phyloP scores from a whole-genome alignment of 2,888 invertebrate species.

The Choristoneura rosaceana region DNA sequence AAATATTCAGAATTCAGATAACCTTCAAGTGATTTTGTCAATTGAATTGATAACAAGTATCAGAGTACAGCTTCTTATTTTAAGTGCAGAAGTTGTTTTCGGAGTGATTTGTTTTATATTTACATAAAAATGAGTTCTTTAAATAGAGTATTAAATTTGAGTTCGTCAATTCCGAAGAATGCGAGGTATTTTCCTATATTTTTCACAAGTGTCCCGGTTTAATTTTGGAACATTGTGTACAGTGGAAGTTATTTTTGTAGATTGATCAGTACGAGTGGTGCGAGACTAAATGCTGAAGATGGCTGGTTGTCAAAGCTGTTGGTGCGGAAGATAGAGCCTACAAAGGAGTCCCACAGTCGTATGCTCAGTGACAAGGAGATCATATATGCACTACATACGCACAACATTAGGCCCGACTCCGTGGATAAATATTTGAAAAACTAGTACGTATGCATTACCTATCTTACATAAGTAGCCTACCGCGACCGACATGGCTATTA shows the following conservation, averaged over 20 bases:
- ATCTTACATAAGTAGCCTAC: slow-evolving; percentile 49
- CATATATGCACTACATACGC: slow-evolving; percentile 97
- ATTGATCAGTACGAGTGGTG: slow-evolving; percentile 72
- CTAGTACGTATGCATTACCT: slow-evolving; percentile 89
- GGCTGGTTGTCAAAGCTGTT: slow-evolving; percentile 96
- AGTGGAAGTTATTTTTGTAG: slow-evolving; percentile 68
- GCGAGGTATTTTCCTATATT: slow-evolving; percentile 63
- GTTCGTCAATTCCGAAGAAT: slow-evolving; percentile 69
- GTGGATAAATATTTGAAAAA: slow-evolving; percentile 94
- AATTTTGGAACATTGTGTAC: slow-evolving; percentile 57
- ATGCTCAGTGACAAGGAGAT: slow-evolving; percentile 98
- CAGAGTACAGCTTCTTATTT: slow-evolving; percentile 52
- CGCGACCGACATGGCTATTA: slow-evolving; percentile 59
- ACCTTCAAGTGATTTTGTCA: slow-evolving; percentile 84
- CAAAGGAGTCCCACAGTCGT: slow-evolving; percentile 98
- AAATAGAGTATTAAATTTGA: slow-evolving; percentile 68
- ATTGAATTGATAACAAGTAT: slow-evolving; percentile 76
- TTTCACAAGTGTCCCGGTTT: slow-evolving; percentile 48
- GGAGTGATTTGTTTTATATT: slow-evolving; percentile 41
- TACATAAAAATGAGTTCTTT: slow-evolving; percentile 72
- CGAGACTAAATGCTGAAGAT: slow-evolving; percentile 83
- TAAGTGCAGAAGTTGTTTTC: slow-evolving; percentile 46
- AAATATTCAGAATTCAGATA: slow-evolving; percentile 70
- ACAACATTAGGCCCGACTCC: slow-evolving; percentile 96
- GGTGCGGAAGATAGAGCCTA: slow-evolving; percentile 96